Evolutionary conservation across 2,888 invertebrate species (phyloP).

Genomic region (Yponomeuta sedellus): DNA sequence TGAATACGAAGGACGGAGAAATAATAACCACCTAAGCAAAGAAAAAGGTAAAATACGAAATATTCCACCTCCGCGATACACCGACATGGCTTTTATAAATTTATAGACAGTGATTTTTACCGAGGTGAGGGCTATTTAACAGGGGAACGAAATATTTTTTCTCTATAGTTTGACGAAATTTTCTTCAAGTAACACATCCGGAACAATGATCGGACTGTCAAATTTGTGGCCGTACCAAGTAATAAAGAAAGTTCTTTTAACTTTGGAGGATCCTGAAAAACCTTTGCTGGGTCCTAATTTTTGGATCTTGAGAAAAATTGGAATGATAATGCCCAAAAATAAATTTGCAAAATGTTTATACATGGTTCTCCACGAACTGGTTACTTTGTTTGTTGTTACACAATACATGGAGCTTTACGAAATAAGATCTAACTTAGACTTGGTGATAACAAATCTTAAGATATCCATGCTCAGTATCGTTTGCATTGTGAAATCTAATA

Average conservation of each 20-base stretch:
- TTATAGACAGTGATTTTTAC: neutral
- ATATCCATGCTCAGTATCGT: constrained; percentile 59
- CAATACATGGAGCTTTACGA: constrained; percentile 55
- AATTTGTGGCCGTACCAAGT: neutral
- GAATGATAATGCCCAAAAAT: constrained; percentile 47
- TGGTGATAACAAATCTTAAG: constrained; percentile 53
- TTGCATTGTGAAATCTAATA: constrained; percentile 49
- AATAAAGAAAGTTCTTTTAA: constrained; percentile 28
- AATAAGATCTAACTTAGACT: constrained; percentile 48
- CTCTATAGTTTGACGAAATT: neutral
- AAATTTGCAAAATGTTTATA: constrained; percentile 30
- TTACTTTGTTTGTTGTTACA: constrained; percentile 46
- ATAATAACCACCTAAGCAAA: too few species aligned
- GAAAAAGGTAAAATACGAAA: too few species aligned
- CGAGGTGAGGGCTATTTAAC: neutral
- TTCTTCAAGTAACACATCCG: neutral
- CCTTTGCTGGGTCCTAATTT: constrained; percentile 54
- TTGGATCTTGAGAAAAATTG: constrained; percentile 45
- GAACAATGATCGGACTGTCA: neutral
- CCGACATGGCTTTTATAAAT: neutral
- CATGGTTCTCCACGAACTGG: constrained; percentile 42
- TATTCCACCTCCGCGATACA: too few species aligned
- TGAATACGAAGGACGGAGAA: too few species aligned
- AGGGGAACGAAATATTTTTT: neutral
- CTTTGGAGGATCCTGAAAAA: constrained; percentile 41